These are phyloP conservation scores for Carassius auratus DNA, from an alignment of 2,113 vertebrate genomes.

Conservation along the genomic window DNA sequence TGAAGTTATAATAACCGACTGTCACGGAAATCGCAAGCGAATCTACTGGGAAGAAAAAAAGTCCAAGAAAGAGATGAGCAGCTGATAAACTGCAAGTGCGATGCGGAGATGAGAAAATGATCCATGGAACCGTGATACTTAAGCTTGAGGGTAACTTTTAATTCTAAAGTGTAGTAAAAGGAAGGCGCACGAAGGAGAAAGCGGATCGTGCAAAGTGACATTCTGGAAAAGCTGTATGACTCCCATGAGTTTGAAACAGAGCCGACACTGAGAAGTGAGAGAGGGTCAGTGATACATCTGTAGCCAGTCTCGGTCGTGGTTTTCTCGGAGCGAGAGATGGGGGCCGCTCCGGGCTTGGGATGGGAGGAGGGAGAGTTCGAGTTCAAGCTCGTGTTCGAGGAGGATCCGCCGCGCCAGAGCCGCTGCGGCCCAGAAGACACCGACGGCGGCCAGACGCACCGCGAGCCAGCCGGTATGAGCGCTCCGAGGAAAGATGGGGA, in stretches of 20 bases:
- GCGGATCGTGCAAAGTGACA: neutral
- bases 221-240: neutral
- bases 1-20: conserved; percentile 27
- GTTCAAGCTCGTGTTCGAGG: conserved; percentile 82
- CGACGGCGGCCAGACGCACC: conserved; percentile 63
- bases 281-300: neutral
- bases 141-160: neutral
- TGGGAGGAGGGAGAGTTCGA: conserved; percentile 84
- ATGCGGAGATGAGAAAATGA: conserved; percentile 4
- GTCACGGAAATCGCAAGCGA: conserved; percentile 24
- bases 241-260: neutral
- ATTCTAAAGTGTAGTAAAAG: neutral
- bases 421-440: conserved; percentile 67
- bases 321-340: conserved; percentile 67
- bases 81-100: conserved; percentile 29
- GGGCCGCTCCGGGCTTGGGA: conserved; percentile 78
- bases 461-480: conserved; percentile 60
- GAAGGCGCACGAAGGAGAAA: conserved; percentile 20
- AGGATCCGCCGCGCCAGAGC: conserved; percentile 70
- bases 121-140: conserved; percentile 13
- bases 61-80: conserved; percentile 38
- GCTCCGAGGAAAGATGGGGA: conserved; percentile 61
- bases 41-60: conserved; percentile 37
- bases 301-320: neutral
- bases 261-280: neutral